phyloP scores from a whole-genome alignment of 2,888 invertebrate species.

The Drosophila cracens region DNA sequence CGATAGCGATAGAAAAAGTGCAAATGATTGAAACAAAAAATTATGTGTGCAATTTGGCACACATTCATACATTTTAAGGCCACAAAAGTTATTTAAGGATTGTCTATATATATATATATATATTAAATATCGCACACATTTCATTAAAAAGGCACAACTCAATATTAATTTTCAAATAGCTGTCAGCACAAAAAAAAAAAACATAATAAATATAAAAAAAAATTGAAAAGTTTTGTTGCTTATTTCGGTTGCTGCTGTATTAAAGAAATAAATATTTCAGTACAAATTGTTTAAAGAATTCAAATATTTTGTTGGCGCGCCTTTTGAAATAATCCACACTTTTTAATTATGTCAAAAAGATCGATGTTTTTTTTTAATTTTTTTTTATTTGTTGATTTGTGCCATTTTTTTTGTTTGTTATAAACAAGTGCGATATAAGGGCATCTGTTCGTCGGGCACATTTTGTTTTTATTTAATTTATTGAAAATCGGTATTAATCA shows the following conservation, averaged over 20 bases:
- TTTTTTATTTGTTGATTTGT: not conserved
- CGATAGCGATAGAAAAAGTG: not conserved
- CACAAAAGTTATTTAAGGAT: not conserved
- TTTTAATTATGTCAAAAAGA: not conserved
- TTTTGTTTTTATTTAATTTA: slow-evolving; percentile 10
- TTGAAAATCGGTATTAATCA: not conserved
- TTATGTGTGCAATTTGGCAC: not conserved
- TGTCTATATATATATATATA: not conserved
- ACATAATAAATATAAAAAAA: not conserved
- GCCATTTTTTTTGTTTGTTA: not conserved
- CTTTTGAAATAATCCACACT: not conserved
- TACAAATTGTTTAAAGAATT: not conserved
- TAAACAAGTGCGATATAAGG: not conserved
- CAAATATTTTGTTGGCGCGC: not conserved
- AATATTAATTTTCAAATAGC: not conserved
- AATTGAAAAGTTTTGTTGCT: not conserved
- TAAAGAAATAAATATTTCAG: not conserved
- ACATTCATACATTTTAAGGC: not conserved
- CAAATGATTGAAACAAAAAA: not conserved
- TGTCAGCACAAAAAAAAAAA: not conserved
- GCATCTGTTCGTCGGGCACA: not conserved
- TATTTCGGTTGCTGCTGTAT: not conserved
- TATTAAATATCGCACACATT: not conserved
- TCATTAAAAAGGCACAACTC: not conserved
- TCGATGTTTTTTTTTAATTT: not conserved